Base-by-base conservation (phyloP, 2,797 vertebrate species). In the Siniperca obscura region DNA sequence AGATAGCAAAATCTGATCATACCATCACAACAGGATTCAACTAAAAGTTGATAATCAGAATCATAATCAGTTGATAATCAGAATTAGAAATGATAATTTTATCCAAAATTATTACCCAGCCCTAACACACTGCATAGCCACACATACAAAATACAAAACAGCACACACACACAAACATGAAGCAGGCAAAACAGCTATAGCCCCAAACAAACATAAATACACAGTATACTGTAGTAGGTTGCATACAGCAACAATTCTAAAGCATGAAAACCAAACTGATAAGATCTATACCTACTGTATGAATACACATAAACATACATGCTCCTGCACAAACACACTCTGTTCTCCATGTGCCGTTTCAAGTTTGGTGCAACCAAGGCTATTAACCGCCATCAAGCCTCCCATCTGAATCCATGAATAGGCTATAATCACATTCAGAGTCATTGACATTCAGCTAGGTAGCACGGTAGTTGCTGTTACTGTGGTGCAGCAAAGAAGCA, bases 381-480 rank as follows among this genome's bases (percentile, higher is more conserved):
- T 74, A 85, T 93, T 91, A 92, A 84, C 74, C 3, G 21, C 79
- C 86, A 93, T 93, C 70, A 4, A 83, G 71, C 78, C 82, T 80
- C 81, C 87, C 87, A 88, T 92, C 88, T 86, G 90, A 92, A 93
- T 89, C 85, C 76, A 76, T 86, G 87, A 93, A 86, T 27, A 90
- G 91, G 59, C 85, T 70, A 42, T 93, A 93, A 95, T 93, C 86
- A 87, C 83, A 91, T 93, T 91, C 86, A 82, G 42, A 89, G 85
- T 84, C 83, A 92, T 91, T 92, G 87, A 91, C 87, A 91, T 94
- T 93, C 89, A 87, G 78, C 71, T 46, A 74, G 85, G 87, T 84
- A 72, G 17, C 75, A 17, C 42, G 7, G 79, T 57, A 17, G 78
- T 83, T 81, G 87, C 84, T 74, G 90, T 83, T 82, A 74, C 84